Percentiles rank a stretch among this genome's conserved stretches.
These are phyloP conservation scores for Cecropterus lyciades DNA, from an alignment of 1,140 invertebrate species.

Conservation along the genomic window DNA sequence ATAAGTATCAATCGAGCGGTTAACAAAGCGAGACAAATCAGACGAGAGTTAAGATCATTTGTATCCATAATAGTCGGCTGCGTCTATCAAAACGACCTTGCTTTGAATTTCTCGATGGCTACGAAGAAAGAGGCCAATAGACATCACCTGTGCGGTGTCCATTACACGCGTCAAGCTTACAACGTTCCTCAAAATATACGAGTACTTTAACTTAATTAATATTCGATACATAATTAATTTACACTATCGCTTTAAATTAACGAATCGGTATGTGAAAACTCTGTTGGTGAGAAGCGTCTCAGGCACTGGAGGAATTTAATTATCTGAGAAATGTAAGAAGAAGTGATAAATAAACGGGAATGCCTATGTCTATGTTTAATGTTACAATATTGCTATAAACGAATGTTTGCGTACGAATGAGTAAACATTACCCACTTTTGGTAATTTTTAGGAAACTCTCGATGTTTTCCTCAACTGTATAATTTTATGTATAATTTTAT, in stretches of 20 bases:
- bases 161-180: constrained; percentile 8
- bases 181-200: constrained; percentile 7
- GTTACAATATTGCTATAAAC: constrained; percentile 4
- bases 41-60: constrained; percentile 15
- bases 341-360: constrained; percentile 13
- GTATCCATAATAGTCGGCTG: constrained; percentile 20
- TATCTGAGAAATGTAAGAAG: constrained; percentile 40
- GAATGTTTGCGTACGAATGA: no score
- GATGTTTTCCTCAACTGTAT: no score
- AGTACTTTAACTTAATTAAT: constrained; percentile 37
- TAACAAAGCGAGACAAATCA: constrained; percentile 31
- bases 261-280: constrained; percentile 46
- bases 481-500: no score
- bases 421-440: no score
- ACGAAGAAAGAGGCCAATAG: constrained; percentile 19
- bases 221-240: constrained; percentile 51
- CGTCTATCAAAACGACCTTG: constrained; percentile 17
- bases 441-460: no score
- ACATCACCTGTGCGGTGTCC: constrained; percentile 21
- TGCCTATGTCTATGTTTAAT: constrained; percentile 1
- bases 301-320: constrained; percentile 35
- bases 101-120: constrained; percentile 21
- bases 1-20: constrained; percentile 28
- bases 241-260: constrained; percentile 48
- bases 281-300: constrained; percentile 3